Conservation (phyloP, 30 jellyfish, hydroid and myxozoan species). For the Aurelia aurita region DNA sequence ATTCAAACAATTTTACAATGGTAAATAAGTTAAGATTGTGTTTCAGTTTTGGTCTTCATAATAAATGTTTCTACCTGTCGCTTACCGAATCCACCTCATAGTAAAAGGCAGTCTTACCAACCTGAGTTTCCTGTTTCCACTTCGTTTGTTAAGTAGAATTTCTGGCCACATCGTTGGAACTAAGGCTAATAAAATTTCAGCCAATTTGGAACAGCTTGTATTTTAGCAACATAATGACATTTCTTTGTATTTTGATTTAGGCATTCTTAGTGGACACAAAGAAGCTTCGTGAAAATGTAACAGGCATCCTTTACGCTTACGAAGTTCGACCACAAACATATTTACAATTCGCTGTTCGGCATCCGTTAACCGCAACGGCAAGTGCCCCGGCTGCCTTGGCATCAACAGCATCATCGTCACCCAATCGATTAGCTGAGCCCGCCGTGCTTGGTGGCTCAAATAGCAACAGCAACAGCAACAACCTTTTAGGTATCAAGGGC, state of each 20-base stretch:
- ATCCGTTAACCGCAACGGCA: conserved; percentile 5
- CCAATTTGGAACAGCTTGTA: too few relatives aligned
- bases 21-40: too few relatives aligned
- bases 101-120: too few relatives aligned
- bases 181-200: too few relatives aligned
- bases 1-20: too few relatives aligned
- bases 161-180: too few relatives aligned
- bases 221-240: too few relatives aligned
- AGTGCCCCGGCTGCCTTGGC: conserved; percentile 31
- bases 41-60: too few relatives aligned
- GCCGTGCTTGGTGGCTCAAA: conserved; percentile 65
- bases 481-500: conserved; percentile 12
- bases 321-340: conserved; percentile 56
- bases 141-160: too few relatives aligned
- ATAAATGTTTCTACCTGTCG: too few relatives aligned
- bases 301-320: conserved; percentile 77
- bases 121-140: too few relatives aligned
- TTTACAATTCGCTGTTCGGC: neutral
- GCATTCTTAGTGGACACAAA: conserved; percentile 63
- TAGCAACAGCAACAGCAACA: neutral
- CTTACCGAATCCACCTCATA: too few relatives aligned
- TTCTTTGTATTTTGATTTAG: neutral
- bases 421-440: conserved; percentile 47
- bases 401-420: conserved; percentile 9
- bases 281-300: conserved; percentile 65